Conservation (phyloP, 92 coral and sea anemone genomes). For the Parazoanthus swiftii region DNA sequence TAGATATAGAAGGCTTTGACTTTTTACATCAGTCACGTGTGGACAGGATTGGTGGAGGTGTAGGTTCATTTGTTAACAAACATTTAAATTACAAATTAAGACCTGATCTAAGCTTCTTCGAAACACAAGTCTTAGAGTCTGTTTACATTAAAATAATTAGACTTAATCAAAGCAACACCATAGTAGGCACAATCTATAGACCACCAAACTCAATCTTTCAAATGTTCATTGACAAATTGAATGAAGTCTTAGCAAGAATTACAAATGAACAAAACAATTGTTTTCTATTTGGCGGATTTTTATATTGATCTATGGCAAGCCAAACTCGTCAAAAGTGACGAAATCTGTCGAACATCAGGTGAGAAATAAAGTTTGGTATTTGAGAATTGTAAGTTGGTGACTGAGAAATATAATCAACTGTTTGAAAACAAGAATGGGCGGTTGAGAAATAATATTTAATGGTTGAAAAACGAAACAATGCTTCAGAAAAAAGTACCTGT, state of each 20-base stretch:
- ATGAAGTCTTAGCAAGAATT: slow-evolving; percentile 1
- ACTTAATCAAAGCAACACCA: slow-evolving; percentile 36
- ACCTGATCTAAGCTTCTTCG: slow-evolving; percentile 23
- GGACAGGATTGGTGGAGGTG: slow-evolving; percentile 42
- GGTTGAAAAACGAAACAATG: neutral
- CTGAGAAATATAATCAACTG: neutral
- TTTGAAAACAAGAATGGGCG: neutral
- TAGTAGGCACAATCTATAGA: slow-evolving; percentile 41
- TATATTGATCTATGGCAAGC: neutral
- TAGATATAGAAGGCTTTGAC: slow-evolving; percentile 16
- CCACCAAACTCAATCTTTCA: slow-evolving; percentile 31
- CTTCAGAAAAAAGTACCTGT: neutral
- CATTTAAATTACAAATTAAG: slow-evolving; percentile 43
- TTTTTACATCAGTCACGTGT: slow-evolving; percentile 30
- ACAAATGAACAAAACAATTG: slow-evolving; percentile 11
- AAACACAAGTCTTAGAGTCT: slow-evolving; percentile 31
- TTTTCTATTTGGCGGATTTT: neutral
- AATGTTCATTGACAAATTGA: slow-evolving; percentile 8
- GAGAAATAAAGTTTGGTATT: neutral
- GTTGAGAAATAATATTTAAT: neutral
- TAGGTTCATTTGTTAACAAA: slow-evolving; percentile 39
- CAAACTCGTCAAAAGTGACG: neutral
- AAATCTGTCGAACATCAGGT: neutral
- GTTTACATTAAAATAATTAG: slow-evolving; percentile 48
- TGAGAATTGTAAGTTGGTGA: neutral